These are phyloP conservation scores for Propithecus perrieri DNA, from an alignment of 2,797 vertebrate genomes.

Conservation along the genomic window DNA sequence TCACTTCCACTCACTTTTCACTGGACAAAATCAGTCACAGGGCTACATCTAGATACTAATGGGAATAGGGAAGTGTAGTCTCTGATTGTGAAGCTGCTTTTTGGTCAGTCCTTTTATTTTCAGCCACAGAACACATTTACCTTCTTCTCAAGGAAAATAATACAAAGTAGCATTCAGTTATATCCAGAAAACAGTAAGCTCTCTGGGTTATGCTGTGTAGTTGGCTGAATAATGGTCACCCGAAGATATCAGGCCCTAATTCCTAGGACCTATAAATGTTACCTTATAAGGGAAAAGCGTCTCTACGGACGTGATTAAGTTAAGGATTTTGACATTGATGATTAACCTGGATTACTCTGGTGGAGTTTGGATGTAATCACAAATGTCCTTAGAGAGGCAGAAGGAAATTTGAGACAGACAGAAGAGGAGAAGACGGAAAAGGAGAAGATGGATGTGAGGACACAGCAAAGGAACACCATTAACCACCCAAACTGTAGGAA, in stretches of 20 bases:
- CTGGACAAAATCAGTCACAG: not conserved
- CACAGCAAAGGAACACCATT: not conserved
- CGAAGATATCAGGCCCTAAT: not conserved
- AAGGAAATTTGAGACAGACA: not conserved
- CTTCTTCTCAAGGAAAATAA: not conserved
- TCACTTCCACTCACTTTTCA: constrained; percentile 1
- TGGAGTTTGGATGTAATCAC: not conserved
- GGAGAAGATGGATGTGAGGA: not conserved
- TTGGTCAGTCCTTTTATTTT: not conserved
- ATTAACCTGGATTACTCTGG: not conserved
- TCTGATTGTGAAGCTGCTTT: not conserved
- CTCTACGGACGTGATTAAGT: not conserved
- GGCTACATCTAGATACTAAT: not conserved
- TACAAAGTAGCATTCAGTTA: not conserved
- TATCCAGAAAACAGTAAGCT: not conserved
- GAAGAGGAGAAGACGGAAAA: not conserved
- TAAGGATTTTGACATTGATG: not conserved
- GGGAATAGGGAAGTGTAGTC: not conserved
- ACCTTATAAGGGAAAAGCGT: not conserved
- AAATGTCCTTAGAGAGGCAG: not conserved
- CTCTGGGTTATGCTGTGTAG: not conserved
- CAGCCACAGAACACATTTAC: not conserved
- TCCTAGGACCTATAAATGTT: not conserved
- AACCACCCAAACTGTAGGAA: not conserved
- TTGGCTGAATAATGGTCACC: not conserved